Conservation (phyloP, 2,113 vertebrate species). For the Mola mola region DNA sequence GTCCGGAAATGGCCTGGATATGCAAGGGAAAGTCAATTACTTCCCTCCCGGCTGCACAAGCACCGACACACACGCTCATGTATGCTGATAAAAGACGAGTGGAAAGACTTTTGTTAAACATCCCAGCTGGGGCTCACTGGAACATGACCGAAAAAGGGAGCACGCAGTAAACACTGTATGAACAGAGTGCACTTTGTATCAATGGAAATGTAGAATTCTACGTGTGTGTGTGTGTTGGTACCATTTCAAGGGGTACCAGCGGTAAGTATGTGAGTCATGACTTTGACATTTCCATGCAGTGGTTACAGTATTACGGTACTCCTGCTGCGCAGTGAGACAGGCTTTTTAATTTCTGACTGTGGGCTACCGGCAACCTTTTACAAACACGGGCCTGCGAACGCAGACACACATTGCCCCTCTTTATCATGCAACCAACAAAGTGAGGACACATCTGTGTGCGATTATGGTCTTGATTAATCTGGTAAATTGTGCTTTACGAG, state of each 20-base stretch:
- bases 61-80: slow-evolving; percentile 23
- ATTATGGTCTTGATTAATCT: not conserved
- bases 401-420: slow-evolving; percentile 13
- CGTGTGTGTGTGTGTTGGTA: slow-evolving; percentile 25
- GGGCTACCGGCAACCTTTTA: slow-evolving; percentile 49
- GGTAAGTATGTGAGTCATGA: slow-evolving; percentile 69
- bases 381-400: not conserved
- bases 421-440: not conserved
- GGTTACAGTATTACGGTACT: slow-evolving; percentile 54
- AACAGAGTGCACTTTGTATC: slow-evolving; percentile 56
- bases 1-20: slow-evolving; percentile 78
- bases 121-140: slow-evolving; percentile 60
- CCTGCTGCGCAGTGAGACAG: slow-evolving; percentile 56
- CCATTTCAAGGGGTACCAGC: slow-evolving; percentile 41
- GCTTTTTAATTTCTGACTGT: slow-evolving; percentile 59
- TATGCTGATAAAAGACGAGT: slow-evolving; percentile 39
- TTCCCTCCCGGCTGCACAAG: slow-evolving; percentile 39
- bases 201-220: slow-evolving; percentile 36
- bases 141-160: slow-evolving; percentile 69
- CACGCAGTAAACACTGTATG: slow-evolving; percentile 53
- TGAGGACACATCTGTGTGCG: not conserved
- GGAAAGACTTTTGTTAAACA: slow-evolving; percentile 71
- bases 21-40: slow-evolving; percentile 71
- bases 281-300: slow-evolving; percentile 72
- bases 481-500: not conserved